Evolutionary conservation across 2,113 vertebrate species (phyloP).

Genomic region (Phylloscopus trochiloides): DNA sequence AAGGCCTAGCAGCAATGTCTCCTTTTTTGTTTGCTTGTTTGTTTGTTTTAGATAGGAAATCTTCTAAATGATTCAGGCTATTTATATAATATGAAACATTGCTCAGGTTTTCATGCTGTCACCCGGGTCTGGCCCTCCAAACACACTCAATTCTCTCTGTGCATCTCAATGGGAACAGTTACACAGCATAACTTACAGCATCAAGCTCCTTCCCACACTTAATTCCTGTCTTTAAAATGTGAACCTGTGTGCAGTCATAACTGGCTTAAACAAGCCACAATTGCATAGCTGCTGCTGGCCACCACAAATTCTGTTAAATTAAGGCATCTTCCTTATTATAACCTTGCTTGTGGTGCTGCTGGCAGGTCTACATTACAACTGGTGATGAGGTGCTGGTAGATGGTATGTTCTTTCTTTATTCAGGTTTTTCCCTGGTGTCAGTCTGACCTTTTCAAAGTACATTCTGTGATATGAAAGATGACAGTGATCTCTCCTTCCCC

Average conservation of each 20-base stretch:
- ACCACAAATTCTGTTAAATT: not conserved
- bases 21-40: not conserved
- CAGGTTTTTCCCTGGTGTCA: not conserved
- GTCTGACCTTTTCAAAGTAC: slow-evolving; percentile 32
- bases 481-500: not conserved
- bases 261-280: not conserved
- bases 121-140: not conserved
- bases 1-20: not conserved
- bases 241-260: not conserved
- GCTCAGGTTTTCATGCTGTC: not conserved
- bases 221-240: not conserved
- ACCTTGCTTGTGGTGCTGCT: not conserved
- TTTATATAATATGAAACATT: not conserved
- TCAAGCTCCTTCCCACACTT: not conserved
- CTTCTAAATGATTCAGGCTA: not conserved
- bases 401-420: not conserved
- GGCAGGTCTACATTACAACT: not conserved
- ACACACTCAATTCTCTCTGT: rapidly evolving
- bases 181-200: not conserved
- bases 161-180: not conserved
- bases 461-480: not conserved
- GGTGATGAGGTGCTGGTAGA: not conserved
- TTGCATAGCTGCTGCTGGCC: not conserved
- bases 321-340: not conserved
- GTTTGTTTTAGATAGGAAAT: not conserved